Conservation (phyloP, 2,797 vertebrate genomes). For the Acipenser transmontanus region DNA sequence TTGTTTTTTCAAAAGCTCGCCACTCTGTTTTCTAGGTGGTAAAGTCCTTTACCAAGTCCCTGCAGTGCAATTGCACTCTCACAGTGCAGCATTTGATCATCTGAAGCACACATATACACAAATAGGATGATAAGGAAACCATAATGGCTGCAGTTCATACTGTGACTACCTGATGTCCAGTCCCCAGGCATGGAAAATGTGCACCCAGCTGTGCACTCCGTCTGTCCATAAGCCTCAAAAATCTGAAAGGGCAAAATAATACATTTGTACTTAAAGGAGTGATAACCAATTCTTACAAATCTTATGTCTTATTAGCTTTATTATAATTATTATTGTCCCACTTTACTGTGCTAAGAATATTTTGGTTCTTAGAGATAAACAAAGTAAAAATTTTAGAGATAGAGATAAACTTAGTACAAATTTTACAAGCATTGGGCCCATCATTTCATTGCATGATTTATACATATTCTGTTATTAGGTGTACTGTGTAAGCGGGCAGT, state of each 20-base stretch:
- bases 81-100: not conserved
- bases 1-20: not conserved
- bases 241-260: slow-evolving; percentile 55
- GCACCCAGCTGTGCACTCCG: slow-evolving; percentile 84
- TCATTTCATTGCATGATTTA: no score
- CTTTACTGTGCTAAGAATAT: not conserved
- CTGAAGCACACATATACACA: not conserved
- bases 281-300: not conserved
- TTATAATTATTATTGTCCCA: no score
- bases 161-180: slow-evolving; percentile 70
- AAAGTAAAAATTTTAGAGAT: no score
- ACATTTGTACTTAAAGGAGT: not conserved
- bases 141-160: not conserved
- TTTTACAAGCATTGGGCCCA: not conserved
- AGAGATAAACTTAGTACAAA: no score
- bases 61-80: not conserved
- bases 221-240: slow-evolving; percentile 91
- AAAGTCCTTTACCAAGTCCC: no score
- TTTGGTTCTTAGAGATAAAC: not conserved
- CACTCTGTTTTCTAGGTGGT: no score
- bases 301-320: not conserved
- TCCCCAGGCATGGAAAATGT: slow-evolving; percentile 78
- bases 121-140: not conserved
- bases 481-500: no score
- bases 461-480: no score